Conservation (phyloP, 2,113 vertebrate species). For the Thalassarche chlororhynchos region DNA sequence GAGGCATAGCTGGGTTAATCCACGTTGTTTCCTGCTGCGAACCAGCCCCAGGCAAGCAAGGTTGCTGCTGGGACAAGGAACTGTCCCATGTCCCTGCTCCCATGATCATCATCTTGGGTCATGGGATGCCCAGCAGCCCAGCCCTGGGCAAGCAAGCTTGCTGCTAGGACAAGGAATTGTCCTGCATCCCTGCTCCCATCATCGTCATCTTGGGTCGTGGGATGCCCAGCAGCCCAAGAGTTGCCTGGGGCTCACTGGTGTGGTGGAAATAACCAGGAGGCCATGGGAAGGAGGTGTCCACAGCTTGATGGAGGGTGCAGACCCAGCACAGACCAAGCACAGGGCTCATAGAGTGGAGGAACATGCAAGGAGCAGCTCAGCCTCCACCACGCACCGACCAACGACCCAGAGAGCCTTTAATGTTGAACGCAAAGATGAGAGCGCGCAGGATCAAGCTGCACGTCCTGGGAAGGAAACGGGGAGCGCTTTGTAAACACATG, state of each 20-base stretch:
- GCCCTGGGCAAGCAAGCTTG: background rate
- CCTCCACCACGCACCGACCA: fast-evolving
- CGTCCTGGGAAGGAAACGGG: background rate
- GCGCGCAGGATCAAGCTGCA: background rate
- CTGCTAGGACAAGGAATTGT: background rate
- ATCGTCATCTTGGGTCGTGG: background rate
- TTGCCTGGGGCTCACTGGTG: background rate
- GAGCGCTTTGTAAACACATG: background rate
- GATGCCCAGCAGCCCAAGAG: background rate
- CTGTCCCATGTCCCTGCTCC: background rate
- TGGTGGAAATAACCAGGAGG: background rate
- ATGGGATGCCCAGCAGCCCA: background rate
- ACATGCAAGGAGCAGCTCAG: background rate
- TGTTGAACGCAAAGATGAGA: background rate
- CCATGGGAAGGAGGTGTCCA: background rate
- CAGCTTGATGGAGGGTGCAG: background rate
- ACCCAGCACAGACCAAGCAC: background rate
- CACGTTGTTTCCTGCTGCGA: background rate
- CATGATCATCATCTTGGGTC: background rate
- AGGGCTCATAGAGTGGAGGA: background rate
- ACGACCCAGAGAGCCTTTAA: background rate
- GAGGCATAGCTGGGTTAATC: background rate
- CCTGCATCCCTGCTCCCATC: background rate
- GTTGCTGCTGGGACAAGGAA: background rate
- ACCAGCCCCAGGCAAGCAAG: background rate